Base-by-base conservation (phyloP, 2,888 invertebrate species). In the Tanypteryx hageni region DNA sequence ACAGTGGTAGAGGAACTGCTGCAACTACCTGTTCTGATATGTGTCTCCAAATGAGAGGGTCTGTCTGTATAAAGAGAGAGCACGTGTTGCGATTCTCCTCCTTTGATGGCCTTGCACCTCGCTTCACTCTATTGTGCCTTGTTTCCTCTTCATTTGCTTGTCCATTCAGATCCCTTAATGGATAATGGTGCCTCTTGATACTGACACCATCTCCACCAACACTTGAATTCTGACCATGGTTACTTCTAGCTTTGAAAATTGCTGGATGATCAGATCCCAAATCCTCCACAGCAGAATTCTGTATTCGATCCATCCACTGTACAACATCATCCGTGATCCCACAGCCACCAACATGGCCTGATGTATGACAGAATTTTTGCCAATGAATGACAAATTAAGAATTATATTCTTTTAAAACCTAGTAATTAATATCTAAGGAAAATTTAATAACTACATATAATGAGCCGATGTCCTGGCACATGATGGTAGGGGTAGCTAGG, bases 1-100 rank as follows among this genome's bases (percentile, higher is more conserved):
- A 9, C 83, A 44, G 3, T 16, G 3, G 14, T 7, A 27, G 8
- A 76, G 18, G 27, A 76, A 44, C 44, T 3, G 44, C 44, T 44
- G 5, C 44, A 95, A 96, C 96, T 95, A 98, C 98, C 96, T 98
- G 98, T 92, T 96, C 97, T 94, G 98, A 96, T 94, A 99, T 98
- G 95, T 99, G 98, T 94, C 98, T 97, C 99, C 99, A 99, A 95
- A 99, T 98, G 94, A 99, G 97, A 93, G 99, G 99, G 96, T 99
- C 99, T 44, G 99, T 99, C 96, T 99, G 99, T 95, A 99, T 98
- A 95, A 98, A 99, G 93, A 99, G 96, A 92, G 99, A 98, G 95
- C 99, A 99, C 92, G 99, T 98, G 95, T 98, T 98, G 84, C 94
- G 94, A 94, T 97, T 97, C 95, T 97, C 97, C 94, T 97, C 97